Conservation (phyloP, 2,888 invertebrate genomes). For the Melanargia galathea region DNA sequence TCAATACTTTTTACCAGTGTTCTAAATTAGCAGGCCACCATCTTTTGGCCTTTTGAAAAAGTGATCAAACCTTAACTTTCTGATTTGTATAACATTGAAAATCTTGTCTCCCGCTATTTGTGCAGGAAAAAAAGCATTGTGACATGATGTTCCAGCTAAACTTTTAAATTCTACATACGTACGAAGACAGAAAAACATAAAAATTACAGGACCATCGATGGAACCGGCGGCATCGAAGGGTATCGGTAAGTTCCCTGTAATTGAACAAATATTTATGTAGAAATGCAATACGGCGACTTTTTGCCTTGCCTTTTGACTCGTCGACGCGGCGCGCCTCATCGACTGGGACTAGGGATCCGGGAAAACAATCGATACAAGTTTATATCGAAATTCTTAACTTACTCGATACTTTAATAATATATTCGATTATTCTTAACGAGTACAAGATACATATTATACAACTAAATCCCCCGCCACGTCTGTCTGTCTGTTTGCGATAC, state of each 20-base stretch:
- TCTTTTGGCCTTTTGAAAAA: too few relatives aligned
- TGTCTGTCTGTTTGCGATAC: too few relatives aligned
- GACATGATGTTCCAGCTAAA: slow-evolving; percentile 17
- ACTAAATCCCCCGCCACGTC: too few relatives aligned
- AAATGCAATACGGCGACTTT: slow-evolving; percentile 66
- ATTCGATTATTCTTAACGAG: too few relatives aligned
- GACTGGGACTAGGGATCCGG: slow-evolving; percentile 19
- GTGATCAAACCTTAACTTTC: too few relatives aligned
- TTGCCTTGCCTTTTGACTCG: slow-evolving; percentile 39
- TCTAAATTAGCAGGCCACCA: too few relatives aligned
- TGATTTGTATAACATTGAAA: too few relatives aligned
- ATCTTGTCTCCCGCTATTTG: not conserved
- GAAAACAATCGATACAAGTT: slow-evolving; percentile 15
- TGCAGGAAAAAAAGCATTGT: slow-evolving; percentile 3
- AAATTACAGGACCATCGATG: slow-evolving; percentile 32
- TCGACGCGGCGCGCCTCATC: slow-evolving; percentile 47
- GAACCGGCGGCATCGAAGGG: slow-evolving; percentile 32
- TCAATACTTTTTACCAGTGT: too few relatives aligned
- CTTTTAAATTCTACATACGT: slow-evolving; percentile 24
- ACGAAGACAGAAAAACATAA: slow-evolving; percentile 29
- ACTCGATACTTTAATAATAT: too few relatives aligned
- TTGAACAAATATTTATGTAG: slow-evolving; percentile 66
- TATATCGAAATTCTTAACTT: not conserved
- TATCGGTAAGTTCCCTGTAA: slow-evolving; percentile 43
- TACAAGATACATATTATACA: too few relatives aligned